Base-by-base conservation (phyloP, 1,140 invertebrate species). In the Littorina saxatilis region DNA sequence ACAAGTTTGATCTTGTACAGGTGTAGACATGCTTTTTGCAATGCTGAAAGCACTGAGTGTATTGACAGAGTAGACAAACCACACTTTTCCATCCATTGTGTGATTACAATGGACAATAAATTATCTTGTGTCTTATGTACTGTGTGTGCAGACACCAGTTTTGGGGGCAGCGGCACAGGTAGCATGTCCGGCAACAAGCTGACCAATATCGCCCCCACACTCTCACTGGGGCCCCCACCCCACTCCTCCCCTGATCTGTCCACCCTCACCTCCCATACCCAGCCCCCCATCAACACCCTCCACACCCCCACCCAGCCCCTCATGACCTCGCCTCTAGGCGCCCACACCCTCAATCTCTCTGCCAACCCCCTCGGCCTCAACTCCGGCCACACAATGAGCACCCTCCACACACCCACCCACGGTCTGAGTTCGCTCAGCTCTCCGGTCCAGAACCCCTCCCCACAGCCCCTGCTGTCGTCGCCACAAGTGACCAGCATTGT, bases 401-500 rank as follows among this genome's bases (percentile, higher is more conserved):
- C 66, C 39, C 32, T 72, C 39, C 29, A 50, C 39, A 55, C 55
- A 1, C 66, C 68, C 23, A 23, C 79, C 23, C 68, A 70, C 17
- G 68, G 32, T n/a, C 68, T 72, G 2, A 72, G 23, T 35, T 61
- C 50, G 9, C 27, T 80, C 7, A 81, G 37, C 27, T 37, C 79
- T 7, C 72, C 74, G 23, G 61, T 72, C 9, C 40, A 66, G 39
- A 29, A 73, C 80, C 52, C 43, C n/a, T 40, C 61, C 0, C 32
- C 66, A 35, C 66, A 55, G 23, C 43, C 66, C 32, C 29, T 83
- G 20, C 58, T 83, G 29, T 66, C 63, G n/a, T 70, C 73, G 35
- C 76, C 39, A 39, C 52, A 43, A 29, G 27, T 74, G 35, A 29
- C 77, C 11, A 55, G 72, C 39, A 80, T 80, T 11, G 83, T 82